Conservation (phyloP, 1,140 invertebrate species). For the Pectinophora gossypiella region DNA sequence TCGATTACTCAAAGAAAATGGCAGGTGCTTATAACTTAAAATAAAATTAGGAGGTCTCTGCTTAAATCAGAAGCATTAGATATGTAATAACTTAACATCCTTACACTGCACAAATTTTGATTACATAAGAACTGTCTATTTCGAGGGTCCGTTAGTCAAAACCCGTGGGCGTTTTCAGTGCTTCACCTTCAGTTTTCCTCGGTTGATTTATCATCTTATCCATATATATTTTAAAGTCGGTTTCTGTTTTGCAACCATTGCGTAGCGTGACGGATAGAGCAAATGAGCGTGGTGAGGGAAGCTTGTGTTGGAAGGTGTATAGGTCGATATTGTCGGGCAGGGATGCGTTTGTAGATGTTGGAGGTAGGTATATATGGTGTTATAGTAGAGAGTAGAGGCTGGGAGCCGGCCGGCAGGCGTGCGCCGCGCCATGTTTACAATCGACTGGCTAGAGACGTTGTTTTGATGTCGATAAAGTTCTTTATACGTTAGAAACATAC, state of each 20-base stretch:
- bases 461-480: too few species aligned
- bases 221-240: not conserved
- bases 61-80: too few species aligned
- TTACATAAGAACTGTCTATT: not conserved
- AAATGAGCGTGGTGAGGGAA: too few species aligned
- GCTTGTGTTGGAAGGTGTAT: too few species aligned
- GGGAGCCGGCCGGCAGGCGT: constrained; percentile 31
- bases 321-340: too few species aligned
- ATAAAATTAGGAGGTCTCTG: too few species aligned
- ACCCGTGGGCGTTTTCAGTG: not conserved
- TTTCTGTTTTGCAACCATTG: not conserved
- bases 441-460: constrained; percentile 5
- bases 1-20: too few species aligned
- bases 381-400: constrained; percentile 2
- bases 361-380: not conserved
- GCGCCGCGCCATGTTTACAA: constrained; percentile 21
- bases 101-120: not conserved
- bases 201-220: not conserved
- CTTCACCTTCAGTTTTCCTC: not conserved
- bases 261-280: too few species aligned
- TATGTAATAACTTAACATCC: not conserved
- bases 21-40: too few species aligned
- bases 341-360: not conserved
- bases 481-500: too few species aligned
- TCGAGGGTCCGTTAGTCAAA: not conserved